These are phyloP conservation scores for Struthio camelus DNA, from an alignment of 2,113 vertebrate species.

Conservation along the genomic window DNA sequence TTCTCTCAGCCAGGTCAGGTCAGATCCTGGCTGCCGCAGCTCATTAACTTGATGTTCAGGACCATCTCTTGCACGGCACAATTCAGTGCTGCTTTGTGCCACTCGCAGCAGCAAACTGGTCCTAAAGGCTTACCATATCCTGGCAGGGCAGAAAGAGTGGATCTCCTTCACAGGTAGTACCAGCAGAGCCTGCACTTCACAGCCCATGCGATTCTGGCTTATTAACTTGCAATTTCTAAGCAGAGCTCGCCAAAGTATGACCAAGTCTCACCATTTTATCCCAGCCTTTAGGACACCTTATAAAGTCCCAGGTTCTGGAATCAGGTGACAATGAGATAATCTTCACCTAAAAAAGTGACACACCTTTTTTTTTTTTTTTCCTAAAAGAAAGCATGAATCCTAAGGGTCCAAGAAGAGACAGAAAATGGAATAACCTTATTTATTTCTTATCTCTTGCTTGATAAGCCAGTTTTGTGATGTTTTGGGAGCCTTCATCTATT, in stretches of 20 bases:
- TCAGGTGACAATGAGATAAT: rapidly evolving
- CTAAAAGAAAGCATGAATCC: not conserved
- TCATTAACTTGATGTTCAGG: too few species aligned
- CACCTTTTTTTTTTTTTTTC: not conserved
- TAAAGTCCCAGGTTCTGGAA: not conserved
- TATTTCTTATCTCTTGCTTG: not conserved
- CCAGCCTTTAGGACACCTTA: not conserved
- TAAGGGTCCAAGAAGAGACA: too few species aligned
- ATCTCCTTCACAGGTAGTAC: not conserved
- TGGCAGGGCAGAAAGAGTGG: rapidly evolving
- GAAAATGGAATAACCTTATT: not conserved
- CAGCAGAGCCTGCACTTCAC: not conserved
- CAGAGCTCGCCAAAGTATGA: too few species aligned
- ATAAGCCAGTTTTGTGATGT: not conserved
- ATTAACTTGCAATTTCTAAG: too few species aligned
- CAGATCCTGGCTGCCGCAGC: too few species aligned
- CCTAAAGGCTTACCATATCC: too few species aligned
- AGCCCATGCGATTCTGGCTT: not conserved
- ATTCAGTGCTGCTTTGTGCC: not conserved
- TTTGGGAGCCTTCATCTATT: not conserved
- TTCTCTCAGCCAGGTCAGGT: not conserved
- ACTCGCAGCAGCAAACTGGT: too few species aligned
- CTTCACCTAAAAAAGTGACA: rapidly evolving
- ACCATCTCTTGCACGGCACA: too few species aligned
- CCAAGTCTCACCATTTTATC: not conserved